Evolutionary conservation across 2,113 vertebrate genomes (phyloP).

Genomic region (Chaetops frenatus): DNA sequence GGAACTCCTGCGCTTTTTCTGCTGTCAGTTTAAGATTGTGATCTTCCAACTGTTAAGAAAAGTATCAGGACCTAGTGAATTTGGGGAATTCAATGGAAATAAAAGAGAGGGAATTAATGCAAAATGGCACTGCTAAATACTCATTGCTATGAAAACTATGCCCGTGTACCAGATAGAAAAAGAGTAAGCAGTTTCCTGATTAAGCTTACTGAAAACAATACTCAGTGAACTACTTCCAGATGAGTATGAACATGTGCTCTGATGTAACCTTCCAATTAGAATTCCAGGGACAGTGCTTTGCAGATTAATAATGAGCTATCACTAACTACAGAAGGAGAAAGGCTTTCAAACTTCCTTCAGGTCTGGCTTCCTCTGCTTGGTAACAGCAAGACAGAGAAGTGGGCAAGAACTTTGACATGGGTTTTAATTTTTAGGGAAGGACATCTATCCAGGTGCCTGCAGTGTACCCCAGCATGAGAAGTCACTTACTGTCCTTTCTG

Average conservation of each 20-base stretch:
- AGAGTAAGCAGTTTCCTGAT: not conserved
- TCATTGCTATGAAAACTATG: not conserved
- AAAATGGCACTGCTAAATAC: not conserved
- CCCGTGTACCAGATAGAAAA: not conserved
- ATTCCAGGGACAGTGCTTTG: not conserved
- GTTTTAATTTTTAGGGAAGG: not conserved
- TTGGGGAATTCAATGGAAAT: not conserved
- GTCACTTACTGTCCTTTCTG: not conserved
- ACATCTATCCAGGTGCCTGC: not conserved
- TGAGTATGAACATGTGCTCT: not conserved
- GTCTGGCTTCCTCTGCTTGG: not conserved
- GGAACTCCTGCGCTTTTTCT: not conserved
- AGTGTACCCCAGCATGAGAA: not conserved
- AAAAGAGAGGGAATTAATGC: not conserved
- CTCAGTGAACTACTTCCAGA: not conserved
- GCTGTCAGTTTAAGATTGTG: slow-evolving; percentile 38
- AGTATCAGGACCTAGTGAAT: not conserved
- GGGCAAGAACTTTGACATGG: rapidly evolving
- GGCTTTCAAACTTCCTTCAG: not conserved
- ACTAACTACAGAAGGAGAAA: not conserved
- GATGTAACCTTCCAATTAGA: not conserved
- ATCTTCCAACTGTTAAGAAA: not conserved
- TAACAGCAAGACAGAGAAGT: not conserved
- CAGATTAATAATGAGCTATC: not conserved
- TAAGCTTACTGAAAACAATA: not conserved